Conservation (phyloP, 2,797 vertebrate species). For the Ceyx erithaca region DNA sequence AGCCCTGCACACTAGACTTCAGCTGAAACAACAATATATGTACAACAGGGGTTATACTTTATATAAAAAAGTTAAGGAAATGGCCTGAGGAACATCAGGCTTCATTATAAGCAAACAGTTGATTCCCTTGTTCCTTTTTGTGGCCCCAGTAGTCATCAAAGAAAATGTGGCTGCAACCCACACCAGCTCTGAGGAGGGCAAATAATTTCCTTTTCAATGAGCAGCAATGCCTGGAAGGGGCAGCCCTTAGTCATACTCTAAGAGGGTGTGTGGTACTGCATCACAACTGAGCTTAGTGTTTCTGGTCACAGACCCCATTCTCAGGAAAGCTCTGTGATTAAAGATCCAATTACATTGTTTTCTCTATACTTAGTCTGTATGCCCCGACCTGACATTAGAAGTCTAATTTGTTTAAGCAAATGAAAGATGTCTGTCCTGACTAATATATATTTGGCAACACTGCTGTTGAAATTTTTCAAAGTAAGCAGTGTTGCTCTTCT, state of each 20-base stretch:
- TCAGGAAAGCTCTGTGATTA: conserved; percentile 9
- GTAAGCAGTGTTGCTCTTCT: neutral
- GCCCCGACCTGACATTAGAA: neutral
- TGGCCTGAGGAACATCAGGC: neutral
- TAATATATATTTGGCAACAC: conserved; percentile 11
- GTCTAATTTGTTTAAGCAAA: conserved; percentile 35
- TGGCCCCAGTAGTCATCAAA: neutral
- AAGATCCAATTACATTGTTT: conserved; percentile 27
- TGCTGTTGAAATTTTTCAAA: neutral
- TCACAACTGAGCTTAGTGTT: neutral
- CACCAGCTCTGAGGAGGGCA: neutral
- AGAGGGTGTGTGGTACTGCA: neutral
- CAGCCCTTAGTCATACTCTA: neutral
- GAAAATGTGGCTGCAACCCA: neutral
- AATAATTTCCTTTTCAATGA: neutral
- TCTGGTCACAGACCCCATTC: neutral
- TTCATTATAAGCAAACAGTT: neutral
- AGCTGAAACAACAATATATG: neutral
- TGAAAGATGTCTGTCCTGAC: neutral
- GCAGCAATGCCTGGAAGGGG: neutral
- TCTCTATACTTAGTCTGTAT: neutral
- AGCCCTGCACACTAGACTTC: neutral
- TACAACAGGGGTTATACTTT: neutral
- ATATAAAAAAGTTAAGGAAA: neutral
- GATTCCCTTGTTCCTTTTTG: neutral